phyloP scores from a whole-genome alignment of 2,888 invertebrate species.

The Kuschelorhynchus macadamiae region DNA sequence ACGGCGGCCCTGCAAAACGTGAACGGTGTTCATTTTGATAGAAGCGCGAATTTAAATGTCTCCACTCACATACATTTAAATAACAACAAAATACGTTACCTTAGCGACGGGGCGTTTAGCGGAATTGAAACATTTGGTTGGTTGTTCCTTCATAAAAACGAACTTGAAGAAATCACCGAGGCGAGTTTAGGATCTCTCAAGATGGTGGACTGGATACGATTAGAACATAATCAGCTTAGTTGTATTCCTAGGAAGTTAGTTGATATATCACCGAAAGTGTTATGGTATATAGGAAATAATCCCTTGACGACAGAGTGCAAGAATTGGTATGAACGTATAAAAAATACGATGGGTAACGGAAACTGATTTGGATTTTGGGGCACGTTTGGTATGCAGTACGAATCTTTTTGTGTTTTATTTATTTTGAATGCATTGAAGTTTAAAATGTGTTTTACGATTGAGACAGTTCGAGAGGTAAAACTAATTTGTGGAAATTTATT shows the following conservation, averaged over 20 bases:
- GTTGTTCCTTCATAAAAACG: slow-evolving; percentile 58
- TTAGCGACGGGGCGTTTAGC: slow-evolving; percentile 58
- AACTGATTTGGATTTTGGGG: neutral
- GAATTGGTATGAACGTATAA: slow-evolving; percentile 51
- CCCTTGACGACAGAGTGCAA: slow-evolving; percentile 61
- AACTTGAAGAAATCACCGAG: slow-evolving; percentile 56
- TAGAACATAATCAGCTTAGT: slow-evolving; percentile 60
- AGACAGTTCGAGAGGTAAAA: no score
- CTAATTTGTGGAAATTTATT: no score
- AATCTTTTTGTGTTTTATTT: neutral
- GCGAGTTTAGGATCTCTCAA: slow-evolving; percentile 58
- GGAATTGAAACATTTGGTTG: slow-evolving; percentile 57
- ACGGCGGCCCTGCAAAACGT: slow-evolving; percentile 56
- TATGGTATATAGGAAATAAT: slow-evolving; percentile 62
- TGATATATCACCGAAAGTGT: slow-evolving; percentile 60
- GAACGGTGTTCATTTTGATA: slow-evolving; percentile 51
- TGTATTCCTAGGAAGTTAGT: slow-evolving; percentile 61
- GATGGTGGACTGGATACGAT: slow-evolving; percentile 61
- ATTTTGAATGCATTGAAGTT: neutral
- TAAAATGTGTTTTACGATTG: no score
- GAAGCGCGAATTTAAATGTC: slow-evolving; percentile 49
- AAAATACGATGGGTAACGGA: slow-evolving; percentile 22
- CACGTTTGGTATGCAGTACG: neutral
- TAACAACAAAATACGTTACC: slow-evolving; percentile 56
- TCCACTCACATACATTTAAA: slow-evolving; percentile 57